A percentile compares a stretch with the other conserved stretches of the same genome.
Evolutionary conservation across 2,797 vertebrate species (phyloP).

Genomic region (Betta splendens): DNA sequence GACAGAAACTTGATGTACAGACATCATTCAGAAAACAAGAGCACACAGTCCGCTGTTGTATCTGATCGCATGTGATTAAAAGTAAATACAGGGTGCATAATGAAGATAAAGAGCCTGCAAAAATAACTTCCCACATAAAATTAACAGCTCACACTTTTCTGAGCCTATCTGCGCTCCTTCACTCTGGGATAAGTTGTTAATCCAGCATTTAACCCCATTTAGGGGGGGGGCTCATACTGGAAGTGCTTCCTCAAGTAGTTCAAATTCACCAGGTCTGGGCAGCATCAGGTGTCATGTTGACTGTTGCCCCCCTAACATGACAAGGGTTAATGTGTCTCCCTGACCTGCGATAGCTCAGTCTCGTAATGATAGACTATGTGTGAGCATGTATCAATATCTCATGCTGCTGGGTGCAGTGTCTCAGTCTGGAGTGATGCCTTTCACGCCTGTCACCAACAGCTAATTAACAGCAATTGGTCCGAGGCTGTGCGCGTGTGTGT

Average conservation of each 20-base stretch:
- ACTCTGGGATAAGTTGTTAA: conserved; percentile 18
- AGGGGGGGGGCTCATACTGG: conserved; percentile 12
- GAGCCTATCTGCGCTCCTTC: conserved; percentile 31
- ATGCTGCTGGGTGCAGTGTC: conserved; percentile 32
- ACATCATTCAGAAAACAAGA: conserved; percentile 68
- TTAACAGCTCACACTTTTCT: conserved; percentile 12
- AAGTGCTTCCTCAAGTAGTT: not conserved
- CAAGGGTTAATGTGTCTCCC: conserved; percentile 27
- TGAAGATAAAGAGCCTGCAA: conserved; percentile 32
- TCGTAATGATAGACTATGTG: conserved; percentile 22
- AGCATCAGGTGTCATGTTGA: conserved; percentile 15
- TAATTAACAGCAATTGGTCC: conserved; percentile 62
- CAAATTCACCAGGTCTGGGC: conserved; percentile 9
- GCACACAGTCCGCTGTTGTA: conserved; percentile 52
- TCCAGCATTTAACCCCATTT: conserved; percentile 3
- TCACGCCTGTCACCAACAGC: conserved; percentile 73
- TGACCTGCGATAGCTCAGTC: conserved; percentile 20
- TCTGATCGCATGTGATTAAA: conserved; percentile 44
- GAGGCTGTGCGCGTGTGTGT: conserved; percentile 25
- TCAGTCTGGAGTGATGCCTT: conserved; percentile 56
- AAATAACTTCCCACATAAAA: conserved; percentile 32
- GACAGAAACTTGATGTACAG: conserved; percentile 76
- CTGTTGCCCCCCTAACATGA: not conserved
- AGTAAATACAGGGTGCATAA: conserved; percentile 41
- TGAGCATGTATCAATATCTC: conserved; percentile 33